Evolutionary conservation across 2,113 vertebrate genomes (phyloP), one percentile per base, ranked within the genome.

Genomic region (Cheirogaleus medius): DNA sequence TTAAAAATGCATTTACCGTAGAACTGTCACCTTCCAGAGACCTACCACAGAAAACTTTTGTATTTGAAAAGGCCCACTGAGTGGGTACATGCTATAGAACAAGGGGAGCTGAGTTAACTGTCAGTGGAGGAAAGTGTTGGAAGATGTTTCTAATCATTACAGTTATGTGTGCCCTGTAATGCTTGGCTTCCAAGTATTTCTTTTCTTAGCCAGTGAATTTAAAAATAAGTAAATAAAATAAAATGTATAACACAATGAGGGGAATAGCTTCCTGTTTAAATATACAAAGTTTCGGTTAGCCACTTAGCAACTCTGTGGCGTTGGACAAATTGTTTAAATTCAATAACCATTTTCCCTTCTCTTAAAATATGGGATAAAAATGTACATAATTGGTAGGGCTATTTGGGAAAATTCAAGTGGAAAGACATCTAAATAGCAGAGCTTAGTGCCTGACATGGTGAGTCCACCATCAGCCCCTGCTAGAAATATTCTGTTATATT

Each of bases 81-180:
- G 44, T 91, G 23, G 27, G 1, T 69, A 93, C 47, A 60, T 21
- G 69, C 10, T 58, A 60, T 68, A 84, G 63, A 93, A 93, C 44
- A 91, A 91, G 18, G 13, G 14, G 80, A 93, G 44, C 21, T 64
- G 58, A 85, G 44, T 64, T 94, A 23, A 66, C n/a, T 88, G 23
- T 73, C 47, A 74, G 88, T 54, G 39, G 5, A 32, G 13, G 34
- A 42, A 91, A 29, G 27, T 87, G 39, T n/a, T 93, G 27, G n/a
- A 32, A 96, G 90, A 87, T 80, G 18, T 87, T 96, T 92, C 32
- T 84, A 87, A 74, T 90, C 47, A 42, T 90, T 68, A 37, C 23
- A 80, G 52, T 88, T 94, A 34, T 12, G 29, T 14, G 56, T 78
- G 52, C 2, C 17, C 32, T 96, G 27, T 77, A n/a, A 39, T 52